Evolutionary conservation across 2,113 vertebrate genomes (phyloP), one percentile per base, ranked within the genome.

Genomic region (Lepus americanus): DNA sequence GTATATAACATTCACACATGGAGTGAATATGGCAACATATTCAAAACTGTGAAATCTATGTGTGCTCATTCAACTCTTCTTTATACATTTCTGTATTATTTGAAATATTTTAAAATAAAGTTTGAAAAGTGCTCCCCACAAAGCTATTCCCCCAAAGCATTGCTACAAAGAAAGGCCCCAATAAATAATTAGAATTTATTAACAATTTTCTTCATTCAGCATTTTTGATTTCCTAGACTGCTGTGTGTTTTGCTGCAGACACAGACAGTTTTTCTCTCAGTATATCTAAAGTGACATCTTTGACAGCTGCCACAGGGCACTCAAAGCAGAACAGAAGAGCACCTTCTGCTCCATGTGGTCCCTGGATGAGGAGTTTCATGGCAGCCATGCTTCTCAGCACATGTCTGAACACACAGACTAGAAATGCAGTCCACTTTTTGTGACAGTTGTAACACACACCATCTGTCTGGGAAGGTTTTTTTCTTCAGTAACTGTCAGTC

Each of bases 391-490:
- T 97, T 96, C 90, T 74, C 92, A 86, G 95, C 20, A 90, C 96
- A 84, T 83, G 31, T 96, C 87, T 96, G 72, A 53, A 90, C 12
- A 25, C 19, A 20, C 31, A 77, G 92, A 88, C 82, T 95, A 83
- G 81, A 95, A 59, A 31, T 76, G 19, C 14, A 20, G 78, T 94
- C 73, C 77, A 92, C 53, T 95, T 93, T 95, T 92, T 88, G 27
- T 95, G 92, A 93, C 74, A 94, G 78, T 76, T 67, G 36, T 78
- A 97, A 31, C 44, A 87, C 80, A 94, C 36, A 87, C 93, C 89
- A 93, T 97, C 95, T 98, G 97, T 97, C 94, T 96, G 97, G 84
- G 87, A 95, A 96, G 0, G 0, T 61, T 59, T 25, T 92, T 80
- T 70, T 80, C 76, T 64, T 88, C 80, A 96, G 96, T 97, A 97